phyloP scores from a whole-genome alignment of 2,797 vertebrate genomes.

The Staurois parvus region DNA sequence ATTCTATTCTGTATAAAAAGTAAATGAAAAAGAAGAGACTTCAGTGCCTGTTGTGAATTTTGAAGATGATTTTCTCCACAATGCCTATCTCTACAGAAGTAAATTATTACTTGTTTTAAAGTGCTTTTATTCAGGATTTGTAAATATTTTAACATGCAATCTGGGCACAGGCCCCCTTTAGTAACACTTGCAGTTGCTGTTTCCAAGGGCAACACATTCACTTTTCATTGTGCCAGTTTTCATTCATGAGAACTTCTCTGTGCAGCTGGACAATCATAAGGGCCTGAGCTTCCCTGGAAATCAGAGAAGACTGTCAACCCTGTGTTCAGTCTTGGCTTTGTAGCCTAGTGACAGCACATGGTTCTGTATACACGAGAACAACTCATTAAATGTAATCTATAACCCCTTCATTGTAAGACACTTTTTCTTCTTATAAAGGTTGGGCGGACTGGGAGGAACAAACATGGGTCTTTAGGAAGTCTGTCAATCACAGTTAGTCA shows the following conservation, averaged over 20 bases:
- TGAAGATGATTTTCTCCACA: too few species aligned
- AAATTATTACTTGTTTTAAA: too few species aligned
- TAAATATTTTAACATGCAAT: too few species aligned
- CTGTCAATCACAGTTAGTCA: slow-evolving; percentile 56
- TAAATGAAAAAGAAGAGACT: too few species aligned
- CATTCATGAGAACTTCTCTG: neutral
- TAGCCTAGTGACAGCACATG: slow-evolving; percentile 4
- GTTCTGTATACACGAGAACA: slow-evolving; percentile 1
- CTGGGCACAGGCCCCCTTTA: too few species aligned
- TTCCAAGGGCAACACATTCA: neutral
- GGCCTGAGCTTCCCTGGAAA: neutral
- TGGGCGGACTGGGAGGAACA: slow-evolving; percentile 10
- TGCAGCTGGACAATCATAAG: neutral
- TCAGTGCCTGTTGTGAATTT: too few species aligned
- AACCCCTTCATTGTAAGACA: slow-evolving; percentile 29
- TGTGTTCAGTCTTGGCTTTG: neutral
- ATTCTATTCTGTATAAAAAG: too few species aligned
- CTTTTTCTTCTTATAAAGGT: slow-evolving; percentile 7
- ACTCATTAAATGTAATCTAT: slow-evolving; percentile 31
- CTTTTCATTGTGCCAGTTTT: neutral
- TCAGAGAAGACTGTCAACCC: neutral
- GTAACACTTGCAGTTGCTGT: neutral
- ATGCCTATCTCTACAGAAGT: too few species aligned
- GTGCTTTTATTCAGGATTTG: too few species aligned
- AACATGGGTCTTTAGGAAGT: slow-evolving; percentile 21